Evolutionary conservation across 1,140 invertebrate genomes (phyloP), one percentile per base, ranked within the genome.

Genomic region (Globodera rostochiensis): DNA sequence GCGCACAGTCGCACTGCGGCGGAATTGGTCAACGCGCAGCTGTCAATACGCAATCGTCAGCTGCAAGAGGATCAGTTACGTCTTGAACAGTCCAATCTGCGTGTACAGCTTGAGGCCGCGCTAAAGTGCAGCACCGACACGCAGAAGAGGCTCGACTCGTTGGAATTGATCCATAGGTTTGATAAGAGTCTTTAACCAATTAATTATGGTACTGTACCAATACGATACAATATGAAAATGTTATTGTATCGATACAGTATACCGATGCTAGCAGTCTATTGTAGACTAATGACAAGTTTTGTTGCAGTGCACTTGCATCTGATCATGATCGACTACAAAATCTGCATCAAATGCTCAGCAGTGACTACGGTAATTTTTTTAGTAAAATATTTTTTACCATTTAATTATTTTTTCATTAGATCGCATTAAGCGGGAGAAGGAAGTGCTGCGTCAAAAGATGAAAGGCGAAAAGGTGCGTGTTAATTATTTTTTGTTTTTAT

Each of bases 271-370:
- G 1, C 60, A 6, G 2, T 4, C 13, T 50, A 15, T 67, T 64
- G 1, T 46, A 15, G 36, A 71, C n/a, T 71, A 15, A 64, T 64
- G 57, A 64, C 13, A 64, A 19, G 15, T 69, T 13, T 69, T 66
- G 6, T 47, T 78, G 19, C 60, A 78, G 76, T 50, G 83, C 83
- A n/a, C 50, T 84, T 19, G 77, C 77, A 5, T 74, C 74, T 13
- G 83, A 84, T 47, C 83, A 84, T 4, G 78, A 85, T 66, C 79
- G 83, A 25, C 70, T 84, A 21, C 84, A 84, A 46, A 84, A 80
- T 49, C 21, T 84, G 5, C 83, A 84, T 67, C 83, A 84, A 67
- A 81, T 84, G 67, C 83, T 84, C 5, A 80, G 70, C 21, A 77
- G 74, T 49, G 83, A 84, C 53, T 84, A 84, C 64, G 83, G 57